phyloP scores from a whole-genome alignment of 2,888 invertebrate species.

The Pelosia muscerda region DNA sequence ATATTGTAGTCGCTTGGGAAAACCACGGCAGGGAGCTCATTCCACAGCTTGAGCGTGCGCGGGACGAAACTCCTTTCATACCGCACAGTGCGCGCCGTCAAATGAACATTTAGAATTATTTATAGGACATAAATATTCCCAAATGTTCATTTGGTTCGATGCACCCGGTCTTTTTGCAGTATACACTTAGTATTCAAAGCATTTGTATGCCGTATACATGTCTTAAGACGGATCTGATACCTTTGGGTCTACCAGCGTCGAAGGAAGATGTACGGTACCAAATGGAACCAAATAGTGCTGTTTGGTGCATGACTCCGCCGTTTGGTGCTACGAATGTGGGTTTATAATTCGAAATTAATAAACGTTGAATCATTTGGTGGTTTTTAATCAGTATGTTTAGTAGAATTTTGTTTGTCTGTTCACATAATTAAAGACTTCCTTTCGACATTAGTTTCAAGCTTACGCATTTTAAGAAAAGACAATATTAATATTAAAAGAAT shows the following conservation, averaged over 20 bases:
- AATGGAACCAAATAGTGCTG: neutral
- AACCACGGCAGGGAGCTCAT: too few relatives aligned
- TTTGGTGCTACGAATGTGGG: neutral
- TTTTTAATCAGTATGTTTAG: neutral
- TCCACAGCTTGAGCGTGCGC: too few relatives aligned
- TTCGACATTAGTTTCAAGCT: neutral
- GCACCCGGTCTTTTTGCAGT: constrained; percentile 14
- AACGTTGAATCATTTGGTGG: neutral
- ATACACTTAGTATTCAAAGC: constrained; percentile 45
- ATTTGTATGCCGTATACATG: constrained; percentile 17
- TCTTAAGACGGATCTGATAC: constrained; percentile 30
- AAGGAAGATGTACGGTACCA: constrained; percentile 14
- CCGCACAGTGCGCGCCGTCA: too few relatives aligned
- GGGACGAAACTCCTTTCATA: too few relatives aligned
- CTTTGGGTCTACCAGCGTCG: constrained; percentile 1
- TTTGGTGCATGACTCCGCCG: neutral
- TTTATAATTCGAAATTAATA: too few relatives aligned
- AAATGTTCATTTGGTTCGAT: constrained; percentile 27
- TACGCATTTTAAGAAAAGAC: too few relatives aligned
- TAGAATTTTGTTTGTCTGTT: neutral
- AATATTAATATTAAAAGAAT: too few relatives aligned
- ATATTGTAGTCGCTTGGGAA: too few relatives aligned
- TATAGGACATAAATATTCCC: constrained; percentile 30
- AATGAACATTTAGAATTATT: too few relatives aligned
- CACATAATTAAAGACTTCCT: neutral